Base-by-base conservation (phyloP, 2,113 vertebrate species). In the Carassius gibelio region DNA sequence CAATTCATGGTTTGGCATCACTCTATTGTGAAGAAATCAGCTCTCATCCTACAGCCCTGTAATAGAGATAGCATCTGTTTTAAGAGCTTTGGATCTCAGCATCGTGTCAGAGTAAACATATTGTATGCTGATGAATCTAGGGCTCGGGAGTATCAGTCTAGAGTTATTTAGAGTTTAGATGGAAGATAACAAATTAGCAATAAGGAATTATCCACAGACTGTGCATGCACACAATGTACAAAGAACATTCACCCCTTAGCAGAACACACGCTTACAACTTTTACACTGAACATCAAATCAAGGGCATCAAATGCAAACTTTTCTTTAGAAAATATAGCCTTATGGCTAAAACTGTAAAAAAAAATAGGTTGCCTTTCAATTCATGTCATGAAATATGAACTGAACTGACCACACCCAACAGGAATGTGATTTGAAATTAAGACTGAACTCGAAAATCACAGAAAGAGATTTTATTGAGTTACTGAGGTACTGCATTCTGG, bases 71-170 rank as follows among this genome's bases (percentile, higher is more conserved):
- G 50, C 68, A 83, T 83, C 68, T 72, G 81, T 71, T 72, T 82
- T 50, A 81, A 50, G 1, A 81, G 79, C 62, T 50, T 69, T 23
- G 68, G 30, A 72, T 72, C 68, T 71, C 34, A 57, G 48, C 50
- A 8, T 57, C 5, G 7, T 79, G 52, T 23, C 30, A 55, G 68
- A 72, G 68, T 71, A 83, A 72, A 83, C 81, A 83, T 83, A 83
- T 83, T 83, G 81, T 59, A 26, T 42, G 81, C 11, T 83, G 66
- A 83, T 42, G 81, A 83, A 72, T 83, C 81, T 57, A 72, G 81
- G 79, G 79, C 61, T 81, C 50, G 0, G 8, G 26, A 57, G 81
- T 30, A 4, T 55, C 64, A 82, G 17, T 45, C 66, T 72, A 72
- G 30, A 72, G 50, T 83, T 83, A 83, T 72, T 82, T 42, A 83